phyloP scores from a whole-genome alignment of 2,888 invertebrate genomes.

The Branchipolynoe longqiensis region DNA sequence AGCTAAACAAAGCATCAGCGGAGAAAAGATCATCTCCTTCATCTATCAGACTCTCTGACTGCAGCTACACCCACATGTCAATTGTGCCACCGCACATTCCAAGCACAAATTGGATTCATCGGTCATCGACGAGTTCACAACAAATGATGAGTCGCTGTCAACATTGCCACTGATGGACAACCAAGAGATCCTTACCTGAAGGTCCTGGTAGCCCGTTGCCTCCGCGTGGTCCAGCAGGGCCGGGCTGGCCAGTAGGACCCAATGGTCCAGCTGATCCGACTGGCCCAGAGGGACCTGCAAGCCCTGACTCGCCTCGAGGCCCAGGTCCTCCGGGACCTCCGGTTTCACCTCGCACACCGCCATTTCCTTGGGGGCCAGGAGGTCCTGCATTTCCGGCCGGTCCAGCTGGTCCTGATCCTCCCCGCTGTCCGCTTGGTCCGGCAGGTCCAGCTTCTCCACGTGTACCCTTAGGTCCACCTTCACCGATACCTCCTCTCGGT shows the following conservation, averaged over 20 bases:
- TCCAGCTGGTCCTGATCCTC: conserved; percentile 60
- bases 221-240: conserved; percentile 33
- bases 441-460: conserved; percentile 48
- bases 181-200: no score
- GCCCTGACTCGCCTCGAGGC: conserved; percentile 27
- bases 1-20: no score
- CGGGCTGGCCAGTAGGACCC: conserved; percentile 59
- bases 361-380: conserved; percentile 38
- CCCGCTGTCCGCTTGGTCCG: conserved; percentile 58
- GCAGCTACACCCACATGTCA: no score
- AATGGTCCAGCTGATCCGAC: conserved; percentile 32
- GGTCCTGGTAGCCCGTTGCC: conserved; percentile 19
- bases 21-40: no score
- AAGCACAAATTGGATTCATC: no score
- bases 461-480: no score
- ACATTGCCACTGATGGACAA: no score
- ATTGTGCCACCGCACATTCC: no score
- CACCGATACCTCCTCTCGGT: no score
- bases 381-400: conserved; percentile 53
- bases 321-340: conserved; percentile 49
- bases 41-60: no score
- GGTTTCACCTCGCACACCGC: conserved; percentile 47
- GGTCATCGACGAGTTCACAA: no score
- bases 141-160: no score
- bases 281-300: neutral